Base-by-base conservation (phyloP, 2,113 vertebrate genomes). In the Eulemur macaco region DNA sequence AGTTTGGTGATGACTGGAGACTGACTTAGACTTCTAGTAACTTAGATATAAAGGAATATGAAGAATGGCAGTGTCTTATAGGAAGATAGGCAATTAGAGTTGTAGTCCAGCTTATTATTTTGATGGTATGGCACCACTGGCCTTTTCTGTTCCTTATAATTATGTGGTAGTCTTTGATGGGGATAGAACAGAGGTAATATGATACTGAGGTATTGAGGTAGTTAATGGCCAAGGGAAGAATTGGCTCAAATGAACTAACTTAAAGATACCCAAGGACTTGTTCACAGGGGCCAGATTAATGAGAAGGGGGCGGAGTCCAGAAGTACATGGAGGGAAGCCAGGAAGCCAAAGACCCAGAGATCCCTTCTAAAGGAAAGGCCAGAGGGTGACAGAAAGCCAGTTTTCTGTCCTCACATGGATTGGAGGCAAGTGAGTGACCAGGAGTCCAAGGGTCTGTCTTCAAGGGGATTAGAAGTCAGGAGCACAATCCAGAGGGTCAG, bases 391-490 rank as follows among this genome's bases (percentile, higher is more conserved):
- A 84, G 56, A 69, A 34, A 91, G 66, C 74, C 96, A 93, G 11
- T 69, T 81, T 56, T 92, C 86, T 96, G 73, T 91, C 92, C 17
- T 96, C 76, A 96, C 84, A 29, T 54, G 42, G 20, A 77, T 77
- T 12, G 89, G 60, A 56, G 54, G 54, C 84, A 56, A 77, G 25
- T 69, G 23, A 42, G 42, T 42, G 42, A 42, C 6, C 52, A 45
- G 1, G 6, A 64, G 78, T 64, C 92, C 94, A 96, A 92, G 21
- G 13, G 96, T 96, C 94, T 96, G 87, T 94, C 89, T 95, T 96
- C 87, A 90, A 47, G 34, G 47, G 21, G 60, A 73, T 95, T 56
- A 82, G 76, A 92, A 89, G 76, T 91, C 39, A 60, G 37, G 8
- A 86, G 89, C 20, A 89, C 66, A 50, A 4, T 34, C 58, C 82